These are phyloP conservation scores for Pica pica DNA, from an alignment of 2,113 vertebrate species.

Conservation along the genomic window DNA sequence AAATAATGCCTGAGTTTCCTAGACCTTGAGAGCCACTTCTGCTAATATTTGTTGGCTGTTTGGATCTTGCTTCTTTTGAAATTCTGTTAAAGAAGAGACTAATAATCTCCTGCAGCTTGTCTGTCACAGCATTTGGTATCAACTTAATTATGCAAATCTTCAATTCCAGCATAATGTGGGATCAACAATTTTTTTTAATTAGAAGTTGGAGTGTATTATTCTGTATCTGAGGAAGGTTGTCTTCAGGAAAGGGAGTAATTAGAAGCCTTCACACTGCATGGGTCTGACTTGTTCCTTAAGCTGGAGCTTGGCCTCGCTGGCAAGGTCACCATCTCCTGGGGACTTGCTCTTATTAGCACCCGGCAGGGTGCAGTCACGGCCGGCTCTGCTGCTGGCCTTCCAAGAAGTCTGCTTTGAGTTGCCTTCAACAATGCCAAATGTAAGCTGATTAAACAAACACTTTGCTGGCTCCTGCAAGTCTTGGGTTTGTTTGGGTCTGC, in stretches of 20 bases:
- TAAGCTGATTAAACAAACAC: background rate
- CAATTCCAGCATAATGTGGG: background rate
- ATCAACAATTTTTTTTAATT: background rate
- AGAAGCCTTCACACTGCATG: background rate
- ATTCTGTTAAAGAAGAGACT: background rate
- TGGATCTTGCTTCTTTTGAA: background rate
- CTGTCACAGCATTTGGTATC: background rate
- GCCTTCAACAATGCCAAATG: background rate
- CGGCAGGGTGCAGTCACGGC: background rate
- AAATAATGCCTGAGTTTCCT: background rate
- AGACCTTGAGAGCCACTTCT: background rate
- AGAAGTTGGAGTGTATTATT: background rate
- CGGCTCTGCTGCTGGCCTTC: background rate
- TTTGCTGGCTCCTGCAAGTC: background rate
- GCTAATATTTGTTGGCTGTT: background rate
- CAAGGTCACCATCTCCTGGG: background rate
- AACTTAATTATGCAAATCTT: background rate
- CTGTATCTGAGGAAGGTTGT: background rate
- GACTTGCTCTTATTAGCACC: background rate
- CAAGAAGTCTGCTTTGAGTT: background rate
- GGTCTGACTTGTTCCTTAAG: background rate
- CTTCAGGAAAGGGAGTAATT: background rate
- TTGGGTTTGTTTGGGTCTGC: background rate
- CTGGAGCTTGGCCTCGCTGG: background rate
- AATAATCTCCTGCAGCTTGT: background rate